Evolutionary conservation across 2,888 invertebrate genomes (phyloP).

Genomic region (Pterostichus niger): DNA sequence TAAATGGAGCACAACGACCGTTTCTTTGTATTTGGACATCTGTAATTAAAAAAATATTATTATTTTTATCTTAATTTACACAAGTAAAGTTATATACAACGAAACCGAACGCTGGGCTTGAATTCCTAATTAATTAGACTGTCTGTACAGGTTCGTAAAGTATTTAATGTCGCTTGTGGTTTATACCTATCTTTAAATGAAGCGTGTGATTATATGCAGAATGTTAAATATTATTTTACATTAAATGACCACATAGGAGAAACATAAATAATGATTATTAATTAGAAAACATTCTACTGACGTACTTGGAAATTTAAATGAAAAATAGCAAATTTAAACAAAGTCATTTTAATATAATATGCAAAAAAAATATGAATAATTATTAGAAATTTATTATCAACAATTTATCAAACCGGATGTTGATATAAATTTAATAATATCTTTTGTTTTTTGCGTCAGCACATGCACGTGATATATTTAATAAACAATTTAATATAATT

Average conservation of each 20-base stretch:
- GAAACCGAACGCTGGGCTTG: too few relatives aligned
- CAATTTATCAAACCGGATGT: neutral
- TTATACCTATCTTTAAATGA: too few relatives aligned
- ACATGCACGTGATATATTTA: neutral
- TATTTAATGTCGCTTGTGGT: too few relatives aligned
- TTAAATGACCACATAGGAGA: neutral
- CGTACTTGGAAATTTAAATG: too few relatives aligned
- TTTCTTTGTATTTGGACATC: conserved; percentile 21
- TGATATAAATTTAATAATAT: conserved; percentile 7
- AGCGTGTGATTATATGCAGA: too few relatives aligned
- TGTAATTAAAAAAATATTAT: conserved; percentile 17
- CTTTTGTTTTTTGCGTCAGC: conserved; percentile 26
- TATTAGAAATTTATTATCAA: neutral
- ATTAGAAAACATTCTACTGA: too few relatives aligned
- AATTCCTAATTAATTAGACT: too few relatives aligned
- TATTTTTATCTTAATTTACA: neutral
- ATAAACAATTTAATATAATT: conserved; percentile 3
- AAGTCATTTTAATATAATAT: too few relatives aligned
- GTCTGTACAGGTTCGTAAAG: too few relatives aligned
- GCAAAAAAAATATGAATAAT: too few relatives aligned
- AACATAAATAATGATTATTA: too few relatives aligned
- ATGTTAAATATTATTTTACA: neutral
- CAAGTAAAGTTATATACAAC: neutral
- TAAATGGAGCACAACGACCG: conserved; percentile 52
- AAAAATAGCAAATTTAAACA: too few relatives aligned